Percentiles rank a stretch among this genome's conserved stretches.
These are phyloP conservation scores for Galaxias olidus DNA, from an alignment of 2,797 vertebrate species.

Conservation along the genomic window DNA sequence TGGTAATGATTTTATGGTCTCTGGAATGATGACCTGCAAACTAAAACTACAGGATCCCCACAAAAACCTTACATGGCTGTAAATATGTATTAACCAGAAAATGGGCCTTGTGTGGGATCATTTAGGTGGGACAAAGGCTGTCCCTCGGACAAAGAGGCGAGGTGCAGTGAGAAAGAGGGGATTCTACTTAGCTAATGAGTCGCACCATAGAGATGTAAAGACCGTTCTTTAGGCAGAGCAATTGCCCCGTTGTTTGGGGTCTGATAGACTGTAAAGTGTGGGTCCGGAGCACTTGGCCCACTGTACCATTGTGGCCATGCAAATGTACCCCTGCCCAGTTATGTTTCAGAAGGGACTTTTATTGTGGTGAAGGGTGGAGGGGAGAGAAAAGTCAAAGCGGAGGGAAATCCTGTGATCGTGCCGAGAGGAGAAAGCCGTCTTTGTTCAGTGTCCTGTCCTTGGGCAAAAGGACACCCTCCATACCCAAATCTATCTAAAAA, in stretches of 20 bases:
- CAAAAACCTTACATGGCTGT: conserved; percentile 85
- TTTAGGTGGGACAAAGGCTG: conserved; percentile 85
- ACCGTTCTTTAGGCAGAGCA: conserved; percentile 70
- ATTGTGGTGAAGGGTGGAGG: conserved; percentile 44
- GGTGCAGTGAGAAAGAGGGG: conserved; percentile 82
- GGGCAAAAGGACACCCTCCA: conserved; percentile 43
- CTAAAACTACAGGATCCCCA: conserved; percentile 90
- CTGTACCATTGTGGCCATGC: conserved; percentile 69
- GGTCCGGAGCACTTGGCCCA: conserved; percentile 44
- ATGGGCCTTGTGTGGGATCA: conserved; percentile 87
- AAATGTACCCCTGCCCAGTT: conserved; percentile 62
- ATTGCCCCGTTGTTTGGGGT: conserved; percentile 58
- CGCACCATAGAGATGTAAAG: conserved; percentile 84
- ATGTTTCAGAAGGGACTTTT: conserved; percentile 67
- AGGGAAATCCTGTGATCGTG: conserved; percentile 70
- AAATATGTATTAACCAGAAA: conserved; percentile 97
- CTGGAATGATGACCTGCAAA: conserved; percentile 79
- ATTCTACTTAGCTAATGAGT: conserved; percentile 91
- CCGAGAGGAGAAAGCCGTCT: conserved; percentile 67
- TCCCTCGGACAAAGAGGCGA: conserved; percentile 79
- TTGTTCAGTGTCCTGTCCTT: conserved; percentile 73
- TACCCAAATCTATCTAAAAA: conserved; percentile 50
- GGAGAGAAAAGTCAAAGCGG: conserved; percentile 66
- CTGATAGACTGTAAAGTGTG: conserved; percentile 74
- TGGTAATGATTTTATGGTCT: conserved; percentile 90